Evolutionary conservation across 2,797 vertebrate species (phyloP).

Genomic region (Chloroceryle inda): DNA sequence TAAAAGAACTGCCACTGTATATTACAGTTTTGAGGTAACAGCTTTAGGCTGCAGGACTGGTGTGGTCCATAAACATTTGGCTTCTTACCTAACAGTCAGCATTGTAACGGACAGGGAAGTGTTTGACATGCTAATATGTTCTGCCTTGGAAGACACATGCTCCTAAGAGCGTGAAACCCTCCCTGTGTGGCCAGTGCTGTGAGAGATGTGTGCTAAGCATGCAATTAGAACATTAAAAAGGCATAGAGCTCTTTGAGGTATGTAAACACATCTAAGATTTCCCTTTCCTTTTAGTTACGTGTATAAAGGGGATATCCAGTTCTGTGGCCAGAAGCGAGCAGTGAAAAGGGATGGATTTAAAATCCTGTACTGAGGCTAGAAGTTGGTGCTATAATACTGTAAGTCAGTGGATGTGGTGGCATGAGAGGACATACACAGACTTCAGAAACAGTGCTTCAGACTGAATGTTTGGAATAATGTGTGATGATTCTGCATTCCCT

Average conservation of each 20-base stretch:
- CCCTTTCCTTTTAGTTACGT: background rate
- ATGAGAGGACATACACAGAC: background rate
- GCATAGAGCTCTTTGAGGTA: background rate
- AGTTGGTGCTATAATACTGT: background rate
- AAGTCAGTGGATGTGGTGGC: background rate
- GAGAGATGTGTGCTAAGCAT: background rate
- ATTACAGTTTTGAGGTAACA: background rate
- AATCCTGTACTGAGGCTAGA: background rate
- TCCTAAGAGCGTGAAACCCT: background rate
- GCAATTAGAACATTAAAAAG: background rate
- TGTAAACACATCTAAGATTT: background rate
- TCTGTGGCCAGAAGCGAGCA: background rate
- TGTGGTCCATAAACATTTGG: background rate
- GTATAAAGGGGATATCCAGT: background rate
- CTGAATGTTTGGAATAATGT: background rate
- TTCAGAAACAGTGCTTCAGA: background rate
- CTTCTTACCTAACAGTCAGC: background rate
- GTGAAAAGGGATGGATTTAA: background rate
- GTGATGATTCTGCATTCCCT: background rate
- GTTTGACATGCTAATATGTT: background rate
- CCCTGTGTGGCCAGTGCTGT: background rate
- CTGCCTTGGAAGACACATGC: background rate
- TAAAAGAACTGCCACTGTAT: background rate
- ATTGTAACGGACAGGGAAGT: background rate
- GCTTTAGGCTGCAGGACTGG: background rate